Conservation (phyloP, 2,797 vertebrate species). For the Betta splendens region DNA sequence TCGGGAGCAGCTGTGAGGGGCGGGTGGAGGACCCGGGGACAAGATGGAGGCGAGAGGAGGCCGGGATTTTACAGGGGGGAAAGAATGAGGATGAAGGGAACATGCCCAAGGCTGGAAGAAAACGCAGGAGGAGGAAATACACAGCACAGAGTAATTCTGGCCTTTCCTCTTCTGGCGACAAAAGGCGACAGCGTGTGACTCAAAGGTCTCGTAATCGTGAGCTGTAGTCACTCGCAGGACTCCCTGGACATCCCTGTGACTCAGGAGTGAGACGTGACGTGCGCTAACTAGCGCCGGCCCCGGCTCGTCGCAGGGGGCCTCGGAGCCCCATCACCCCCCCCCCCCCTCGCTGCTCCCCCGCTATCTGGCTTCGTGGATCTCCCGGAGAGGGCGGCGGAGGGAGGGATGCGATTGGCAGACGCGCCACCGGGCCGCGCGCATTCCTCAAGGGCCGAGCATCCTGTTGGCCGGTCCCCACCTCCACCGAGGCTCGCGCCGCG, state of each 20-base stretch:
- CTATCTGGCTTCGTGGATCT: conserved; percentile 50
- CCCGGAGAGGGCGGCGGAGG: conserved; percentile 20
- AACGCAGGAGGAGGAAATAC: not conserved
- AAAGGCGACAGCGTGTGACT: conserved; percentile 8
- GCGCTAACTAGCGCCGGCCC: conserved; percentile 15
- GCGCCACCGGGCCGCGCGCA: conserved; percentile 71
- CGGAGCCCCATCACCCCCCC: conserved; percentile 30
- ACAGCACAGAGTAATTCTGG: not conserved
- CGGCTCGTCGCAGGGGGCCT: conserved; percentile 16
- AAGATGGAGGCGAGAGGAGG: conserved; percentile 24
- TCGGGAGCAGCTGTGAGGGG: conserved; percentile 71
- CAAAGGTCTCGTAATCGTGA: conserved; percentile 40
- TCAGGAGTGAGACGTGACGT: conserved; percentile 42
- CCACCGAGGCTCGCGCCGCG: conserved; percentile 58
- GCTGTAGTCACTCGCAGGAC: conserved; percentile 13
- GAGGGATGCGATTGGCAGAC: conserved; percentile 71
- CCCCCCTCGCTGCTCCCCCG: conserved; percentile 34
- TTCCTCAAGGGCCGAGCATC: conserved; percentile 84
- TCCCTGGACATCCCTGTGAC: conserved; percentile 42
- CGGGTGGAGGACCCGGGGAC: conserved; percentile 7
- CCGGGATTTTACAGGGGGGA: conserved; percentile 49
- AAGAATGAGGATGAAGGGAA: conserved; percentile 68
- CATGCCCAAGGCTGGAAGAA: conserved; percentile 51
- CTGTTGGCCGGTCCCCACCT: conserved; percentile 81
- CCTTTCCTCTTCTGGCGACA: conserved; percentile 9